Percentiles rank a stretch among this genome's conserved stretches.
phyloP scores from a whole-genome alignment of 2,113 vertebrate genomes.

The Barbus barbus region DNA sequence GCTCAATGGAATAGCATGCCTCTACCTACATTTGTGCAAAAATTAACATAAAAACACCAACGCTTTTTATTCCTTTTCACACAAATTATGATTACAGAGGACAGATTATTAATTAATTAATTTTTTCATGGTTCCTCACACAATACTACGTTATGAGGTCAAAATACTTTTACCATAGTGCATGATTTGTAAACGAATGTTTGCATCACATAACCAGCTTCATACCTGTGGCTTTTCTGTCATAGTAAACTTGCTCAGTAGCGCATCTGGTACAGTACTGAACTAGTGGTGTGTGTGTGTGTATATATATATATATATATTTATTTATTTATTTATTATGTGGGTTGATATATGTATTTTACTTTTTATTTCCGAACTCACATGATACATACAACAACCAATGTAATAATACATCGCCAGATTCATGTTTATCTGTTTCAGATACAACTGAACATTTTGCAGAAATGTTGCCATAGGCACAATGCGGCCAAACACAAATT shows the following conservation, averaged over 20 bases:
- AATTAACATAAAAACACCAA: not conserved
- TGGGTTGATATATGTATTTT: no score
- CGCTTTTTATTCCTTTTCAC: not conserved
- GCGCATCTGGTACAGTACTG: not conserved
- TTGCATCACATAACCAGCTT: not conserved
- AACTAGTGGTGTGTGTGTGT: no score
- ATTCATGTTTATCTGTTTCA: no score
- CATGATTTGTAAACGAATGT: not conserved
- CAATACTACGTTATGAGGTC: not conserved
- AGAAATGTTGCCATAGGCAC: no score
- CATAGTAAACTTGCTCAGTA: not conserved
- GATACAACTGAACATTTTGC: no score
- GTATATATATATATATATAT: no score
- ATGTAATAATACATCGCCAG: no score
- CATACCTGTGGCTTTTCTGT: not conserved
- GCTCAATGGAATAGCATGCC: not conserved
- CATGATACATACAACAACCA: no score
- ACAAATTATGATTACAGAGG: not conserved
- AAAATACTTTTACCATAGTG: not conserved
- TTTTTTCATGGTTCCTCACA: not conserved
- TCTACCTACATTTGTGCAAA: not conserved
- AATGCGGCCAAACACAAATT: no score
- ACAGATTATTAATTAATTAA: no score
- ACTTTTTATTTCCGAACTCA: no score
- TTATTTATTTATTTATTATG: no score